These are phyloP conservation scores for Bufo bufo DNA, from an alignment of 2,113 vertebrate species.

Conservation along the genomic window DNA sequence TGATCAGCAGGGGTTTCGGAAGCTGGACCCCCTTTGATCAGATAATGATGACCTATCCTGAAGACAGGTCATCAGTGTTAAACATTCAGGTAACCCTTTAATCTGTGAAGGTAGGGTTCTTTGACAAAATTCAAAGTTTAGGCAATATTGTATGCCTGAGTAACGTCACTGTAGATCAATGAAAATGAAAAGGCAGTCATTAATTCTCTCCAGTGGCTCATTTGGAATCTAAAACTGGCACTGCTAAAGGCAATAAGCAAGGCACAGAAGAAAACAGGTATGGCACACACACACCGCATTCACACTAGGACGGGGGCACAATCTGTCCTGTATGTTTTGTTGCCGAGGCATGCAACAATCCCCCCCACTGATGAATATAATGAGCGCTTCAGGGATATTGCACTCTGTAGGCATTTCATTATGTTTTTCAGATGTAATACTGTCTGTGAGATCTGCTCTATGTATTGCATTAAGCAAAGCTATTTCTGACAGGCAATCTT, in stretches of 20 bases:
- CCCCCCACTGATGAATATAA: conserved; percentile 30
- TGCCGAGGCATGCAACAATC: conserved; percentile 16
- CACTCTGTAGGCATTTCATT: conserved; percentile 17
- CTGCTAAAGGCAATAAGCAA: conserved; percentile 21
- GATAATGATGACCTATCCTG: too few relatives aligned
- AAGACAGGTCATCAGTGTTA: too few relatives aligned
- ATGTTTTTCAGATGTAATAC: not conserved
- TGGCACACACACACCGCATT: not conserved
- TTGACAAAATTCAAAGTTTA: not conserved
- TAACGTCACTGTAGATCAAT: conserved; percentile 10
- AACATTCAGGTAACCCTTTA: not conserved
- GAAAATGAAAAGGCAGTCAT: conserved; percentile 13
- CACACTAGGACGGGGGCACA: not conserved
- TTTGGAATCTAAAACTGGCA: conserved; percentile 29
- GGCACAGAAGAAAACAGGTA: conserved; percentile 4
- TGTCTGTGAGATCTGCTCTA: not conserved
- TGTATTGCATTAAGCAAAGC: conserved; percentile 13
- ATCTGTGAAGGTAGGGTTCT: not conserved
- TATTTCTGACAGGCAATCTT: not conserved
- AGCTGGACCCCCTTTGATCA: too few relatives aligned
- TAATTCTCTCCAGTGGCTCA: conserved; percentile 40
- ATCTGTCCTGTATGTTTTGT: not conserved
- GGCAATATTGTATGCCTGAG: conserved; percentile 10
- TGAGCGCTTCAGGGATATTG: conserved; percentile 25
- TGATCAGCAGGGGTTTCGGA: too few relatives aligned